Percentiles rank a stretch among this genome's conserved stretches.
These are phyloP conservation scores for Tyrannus savana DNA, from an alignment of 2,113 vertebrate genomes.

Conservation along the genomic window DNA sequence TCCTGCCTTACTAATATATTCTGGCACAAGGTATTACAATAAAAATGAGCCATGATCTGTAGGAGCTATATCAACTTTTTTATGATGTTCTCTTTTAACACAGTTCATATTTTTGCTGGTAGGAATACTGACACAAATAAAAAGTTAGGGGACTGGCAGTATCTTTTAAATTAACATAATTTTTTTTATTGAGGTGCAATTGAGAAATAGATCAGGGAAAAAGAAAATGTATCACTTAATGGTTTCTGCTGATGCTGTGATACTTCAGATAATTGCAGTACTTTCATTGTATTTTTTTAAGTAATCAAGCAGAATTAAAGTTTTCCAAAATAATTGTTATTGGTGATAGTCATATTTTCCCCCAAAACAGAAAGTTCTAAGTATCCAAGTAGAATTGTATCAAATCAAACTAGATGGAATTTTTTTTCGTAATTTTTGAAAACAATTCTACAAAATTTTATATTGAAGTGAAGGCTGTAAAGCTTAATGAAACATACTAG, in stretches of 20 bases:
- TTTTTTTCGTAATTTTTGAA: background rate
- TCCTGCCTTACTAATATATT: background rate
- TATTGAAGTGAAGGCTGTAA: background rate
- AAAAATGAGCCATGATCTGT: background rate
- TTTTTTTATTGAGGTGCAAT: background rate
- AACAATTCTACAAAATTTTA: background rate
- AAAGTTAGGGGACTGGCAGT: background rate
- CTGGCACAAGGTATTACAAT: background rate
- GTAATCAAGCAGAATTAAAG: background rate
- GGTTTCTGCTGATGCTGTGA: background rate
- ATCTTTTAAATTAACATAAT: background rate
- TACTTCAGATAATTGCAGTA: background rate
- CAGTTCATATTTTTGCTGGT: background rate
- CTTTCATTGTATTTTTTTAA: background rate
- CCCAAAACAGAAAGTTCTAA: background rate
- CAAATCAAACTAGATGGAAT: background rate
- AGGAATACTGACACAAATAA: background rate
- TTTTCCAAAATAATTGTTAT: background rate
- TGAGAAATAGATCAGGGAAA: background rate
- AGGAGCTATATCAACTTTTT: background rate
- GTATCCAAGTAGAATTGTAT: background rate
- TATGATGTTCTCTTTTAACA: background rate
- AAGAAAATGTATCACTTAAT: background rate
- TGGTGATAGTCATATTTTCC: rapidly evolving
- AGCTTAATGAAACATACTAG: background rate